Percentiles rank a stretch among this genome's conserved stretches.
Evolutionary conservation across 1,140 invertebrate species (phyloP).

Genomic region (Sipha flava): DNA sequence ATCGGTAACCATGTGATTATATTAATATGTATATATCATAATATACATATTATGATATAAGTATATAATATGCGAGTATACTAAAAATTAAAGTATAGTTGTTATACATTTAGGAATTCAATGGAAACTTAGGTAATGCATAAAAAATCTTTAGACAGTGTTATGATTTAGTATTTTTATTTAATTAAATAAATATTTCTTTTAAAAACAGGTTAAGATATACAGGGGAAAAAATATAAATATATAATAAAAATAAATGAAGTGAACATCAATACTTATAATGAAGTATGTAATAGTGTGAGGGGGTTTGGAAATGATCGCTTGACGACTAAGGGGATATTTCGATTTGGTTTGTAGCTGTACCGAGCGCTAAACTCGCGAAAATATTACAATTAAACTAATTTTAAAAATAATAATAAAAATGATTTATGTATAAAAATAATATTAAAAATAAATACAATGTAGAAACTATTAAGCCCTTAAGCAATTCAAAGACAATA

Average conservation of each 20-base stretch:
- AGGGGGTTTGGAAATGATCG: neutral
- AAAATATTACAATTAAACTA: neutral
- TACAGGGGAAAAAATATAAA: constrained; percentile 11
- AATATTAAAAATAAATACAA: neutral
- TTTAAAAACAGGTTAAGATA: neutral
- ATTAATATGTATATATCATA: too few relatives aligned
- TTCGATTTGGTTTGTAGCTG: constrained; percentile 29
- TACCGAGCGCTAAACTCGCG: neutral
- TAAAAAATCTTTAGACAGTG: neutral
- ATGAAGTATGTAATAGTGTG: neutral
- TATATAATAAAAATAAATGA: constrained; percentile 7
- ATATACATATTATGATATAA: too few relatives aligned
- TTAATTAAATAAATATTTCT: neutral
- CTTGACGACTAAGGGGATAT: neutral
- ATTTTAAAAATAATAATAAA: neutral
- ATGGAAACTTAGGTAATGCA: too few relatives aligned
- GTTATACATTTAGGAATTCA: too few relatives aligned
- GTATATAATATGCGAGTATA: too few relatives aligned
- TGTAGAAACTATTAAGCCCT: neutral
- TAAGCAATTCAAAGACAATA: neutral
- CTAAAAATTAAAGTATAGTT: too few relatives aligned
- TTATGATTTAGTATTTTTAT: neutral
- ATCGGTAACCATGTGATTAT: too few relatives aligned
- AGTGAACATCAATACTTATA: neutral
- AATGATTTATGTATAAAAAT: neutral